A percentile compares a stretch with the other conserved stretches of the same genome.
These are phyloP conservation scores for Orthonyx spaldingii DNA, from an alignment of 2,113 vertebrate genomes.

Conservation along the genomic window DNA sequence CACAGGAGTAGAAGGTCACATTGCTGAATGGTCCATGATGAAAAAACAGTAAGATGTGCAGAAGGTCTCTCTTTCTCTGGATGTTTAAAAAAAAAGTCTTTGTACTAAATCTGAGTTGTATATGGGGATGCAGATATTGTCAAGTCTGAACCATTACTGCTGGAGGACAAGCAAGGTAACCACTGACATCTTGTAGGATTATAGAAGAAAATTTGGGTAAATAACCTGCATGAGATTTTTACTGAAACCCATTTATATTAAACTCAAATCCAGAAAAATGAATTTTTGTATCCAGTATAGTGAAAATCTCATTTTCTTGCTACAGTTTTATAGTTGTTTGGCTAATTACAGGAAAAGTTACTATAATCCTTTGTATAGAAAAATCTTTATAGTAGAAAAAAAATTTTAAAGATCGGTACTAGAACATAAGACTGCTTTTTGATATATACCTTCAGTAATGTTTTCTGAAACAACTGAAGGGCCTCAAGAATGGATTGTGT, in stretches of 20 bases:
- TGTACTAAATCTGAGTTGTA: not conserved
- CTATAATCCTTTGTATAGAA: not conserved
- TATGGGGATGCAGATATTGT: not conserved
- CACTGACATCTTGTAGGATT: not conserved
- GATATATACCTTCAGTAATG: slow-evolving; percentile 25
- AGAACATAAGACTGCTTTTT: not conserved
- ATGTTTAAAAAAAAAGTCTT: not conserved
- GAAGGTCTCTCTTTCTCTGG: not conserved
- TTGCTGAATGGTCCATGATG: not conserved
- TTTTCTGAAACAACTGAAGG: not conserved
- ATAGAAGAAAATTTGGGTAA: not conserved
- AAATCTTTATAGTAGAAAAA: not conserved
- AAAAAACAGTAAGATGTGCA: not conserved
- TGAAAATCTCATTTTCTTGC: not conserved
- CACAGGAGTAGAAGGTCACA: not conserved
- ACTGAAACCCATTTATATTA: not conserved
- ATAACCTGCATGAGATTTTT: not conserved
- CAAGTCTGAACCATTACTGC: not conserved
- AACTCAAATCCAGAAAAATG: not conserved
- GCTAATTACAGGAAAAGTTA: not conserved
- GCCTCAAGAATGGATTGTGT: slow-evolving; percentile 9
- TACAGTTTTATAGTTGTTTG: not conserved
- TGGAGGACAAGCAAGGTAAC: not conserved
- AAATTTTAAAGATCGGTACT: not conserved
- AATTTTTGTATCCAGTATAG: not conserved